phyloP scores from a whole-genome alignment of 2,888 invertebrate genomes.

The Spodoptera littoralis region DNA sequence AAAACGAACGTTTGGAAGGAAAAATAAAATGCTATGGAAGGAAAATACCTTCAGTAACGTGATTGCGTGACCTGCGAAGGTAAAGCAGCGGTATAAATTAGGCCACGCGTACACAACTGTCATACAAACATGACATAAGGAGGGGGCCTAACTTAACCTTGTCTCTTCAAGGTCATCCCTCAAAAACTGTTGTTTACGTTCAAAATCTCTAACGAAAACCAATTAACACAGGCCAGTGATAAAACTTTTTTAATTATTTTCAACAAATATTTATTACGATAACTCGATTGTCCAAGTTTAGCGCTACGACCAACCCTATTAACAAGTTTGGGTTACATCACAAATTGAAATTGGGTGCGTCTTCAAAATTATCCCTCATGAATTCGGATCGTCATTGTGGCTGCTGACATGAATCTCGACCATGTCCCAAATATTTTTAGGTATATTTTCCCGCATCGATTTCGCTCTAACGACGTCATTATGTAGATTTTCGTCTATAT shows the following conservation, averaged over 20 bases:
- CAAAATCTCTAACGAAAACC: constrained; percentile 28
- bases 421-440: constrained; percentile 43
- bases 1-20: constrained; percentile 36
- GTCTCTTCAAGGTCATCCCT: constrained; percentile 58
- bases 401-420: constrained; percentile 29
- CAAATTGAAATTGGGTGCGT: constrained; percentile 52
- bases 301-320: constrained; percentile 39
- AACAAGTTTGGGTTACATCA: constrained; percentile 42
- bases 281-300: constrained; percentile 42
- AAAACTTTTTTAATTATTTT: constrained; percentile 57
- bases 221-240: constrained; percentile 46
- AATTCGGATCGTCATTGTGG: constrained; percentile 36
- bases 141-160: constrained; percentile 55
- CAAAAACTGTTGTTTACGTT: constrained; percentile 9
- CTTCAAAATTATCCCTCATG: constrained; percentile 34
- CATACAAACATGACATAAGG: constrained; percentile 62
- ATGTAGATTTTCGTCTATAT: constrained; percentile 66
- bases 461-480: constrained; percentile 67
- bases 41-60: constrained; percentile 67
- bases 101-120: constrained; percentile 60
- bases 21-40: constrained; percentile 56
- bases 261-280: constrained; percentile 40
- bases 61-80: constrained; percentile 69
- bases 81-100: constrained; percentile 67
- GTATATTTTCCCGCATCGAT: constrained; percentile 39